A percentile compares a stretch with the other conserved stretches of the same genome.
phyloP scores from a whole-genome alignment of 2,113 vertebrate genomes.

The Plotosus lineatus region DNA sequence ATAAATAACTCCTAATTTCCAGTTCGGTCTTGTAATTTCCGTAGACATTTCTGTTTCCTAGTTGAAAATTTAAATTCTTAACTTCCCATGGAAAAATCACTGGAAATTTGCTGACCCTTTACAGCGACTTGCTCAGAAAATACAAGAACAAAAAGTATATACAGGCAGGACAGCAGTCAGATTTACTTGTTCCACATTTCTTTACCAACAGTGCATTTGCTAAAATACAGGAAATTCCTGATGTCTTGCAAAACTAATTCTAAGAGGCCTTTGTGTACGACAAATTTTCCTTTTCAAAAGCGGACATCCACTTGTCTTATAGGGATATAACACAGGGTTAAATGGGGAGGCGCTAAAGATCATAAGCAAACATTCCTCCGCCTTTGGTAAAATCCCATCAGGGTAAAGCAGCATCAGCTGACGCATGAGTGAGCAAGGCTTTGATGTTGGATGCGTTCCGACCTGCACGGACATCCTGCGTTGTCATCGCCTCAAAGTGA shows the following conservation, averaged over 20 bases:
- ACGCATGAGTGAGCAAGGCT: conserved; percentile 22
- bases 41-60: no score
- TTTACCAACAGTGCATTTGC: background rate
- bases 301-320: background rate
- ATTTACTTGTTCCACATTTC: background rate
- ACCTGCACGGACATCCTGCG: conserved; percentile 25
- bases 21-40: no score
- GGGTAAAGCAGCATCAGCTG: background rate
- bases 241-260: background rate
- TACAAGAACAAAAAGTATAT: background rate
- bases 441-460: conserved; percentile 19
- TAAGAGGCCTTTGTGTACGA: background rate
- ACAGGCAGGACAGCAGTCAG: background rate
- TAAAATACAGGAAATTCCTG: background rate
- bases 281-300: background rate
- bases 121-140: no score
- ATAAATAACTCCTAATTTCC: no score
- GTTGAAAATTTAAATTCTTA: no score
- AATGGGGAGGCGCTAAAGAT: conserved; percentile 27
- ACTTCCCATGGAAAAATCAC: no score
- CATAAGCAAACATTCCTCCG: background rate
- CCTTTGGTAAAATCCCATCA: background rate
- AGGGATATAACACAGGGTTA: conserved; percentile 29
- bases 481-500: conserved; percentile 21
- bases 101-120: no score